Evolutionary conservation across 2,888 invertebrate species (phyloP), one percentile per base, ranked within the genome.

Genomic region (Cheilosia vernalis): DNA sequence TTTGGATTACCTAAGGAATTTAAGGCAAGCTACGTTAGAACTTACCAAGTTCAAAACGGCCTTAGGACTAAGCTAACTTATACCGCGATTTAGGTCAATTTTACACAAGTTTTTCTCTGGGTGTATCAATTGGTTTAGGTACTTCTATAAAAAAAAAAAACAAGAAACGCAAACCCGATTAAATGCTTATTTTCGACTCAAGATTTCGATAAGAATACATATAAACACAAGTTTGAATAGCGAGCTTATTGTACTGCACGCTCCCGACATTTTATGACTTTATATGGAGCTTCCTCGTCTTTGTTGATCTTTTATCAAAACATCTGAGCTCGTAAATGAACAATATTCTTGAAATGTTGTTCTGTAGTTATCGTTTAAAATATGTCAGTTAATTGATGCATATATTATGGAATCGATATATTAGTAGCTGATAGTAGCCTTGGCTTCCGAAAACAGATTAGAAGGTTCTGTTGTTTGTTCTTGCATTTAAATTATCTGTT

Each of bases 201-300:
- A 58, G 13, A 70, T 17, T 70, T 37, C 24, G 69, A 70, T 70
- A 47, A 58, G 58, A 70, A 2, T 42, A n/a, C n/a, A n/a, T n/a
- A 42, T 55, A 30, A 55, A 7, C 33, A 64, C 51, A 63, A 49
- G 37, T 24, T 24, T 42, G 19, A 60, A 24, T 60, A 19, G 17
- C 15, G 9, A 21, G 15, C 7, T 10, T 13, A 30, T 49, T 51
- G 47, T 21, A 19, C 30, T 63, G 24, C 10, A n/a, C 5, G 15
- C 51, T 24, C n/a, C 51, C 37, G 33, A 33, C n/a, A 21, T 37
- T 51, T 64, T 37, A 51, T 37, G 15, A 4, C n/a, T 47, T 47
- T 7, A 30, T 42, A 24, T 56, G 19, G 5, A 2, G 15, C 37
- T 44, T 56, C 19, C 24, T 42, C 10, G 9, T 19, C 19, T 40